A percentile compares a stretch with the other conserved stretches of the same genome.
These are phyloP conservation scores for Caenorhabditis doughertyi DNA, from an alignment of 2,888 invertebrate species.

Conservation along the genomic window DNA sequence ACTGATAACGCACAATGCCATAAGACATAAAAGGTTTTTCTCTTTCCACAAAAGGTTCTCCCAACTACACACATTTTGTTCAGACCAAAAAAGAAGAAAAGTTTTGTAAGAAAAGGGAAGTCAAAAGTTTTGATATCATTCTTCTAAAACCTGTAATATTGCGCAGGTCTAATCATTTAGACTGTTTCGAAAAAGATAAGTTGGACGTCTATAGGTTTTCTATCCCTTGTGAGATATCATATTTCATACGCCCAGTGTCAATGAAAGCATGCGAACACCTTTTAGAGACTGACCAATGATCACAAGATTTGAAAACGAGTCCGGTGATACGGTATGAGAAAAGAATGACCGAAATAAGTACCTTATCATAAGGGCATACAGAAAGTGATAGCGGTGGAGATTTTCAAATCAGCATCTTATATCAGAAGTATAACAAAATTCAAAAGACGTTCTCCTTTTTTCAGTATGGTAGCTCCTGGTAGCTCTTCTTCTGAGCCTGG, in stretches of 20 bases:
- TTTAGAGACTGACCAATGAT: slow-evolving; percentile 4
- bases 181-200: slow-evolving; percentile 4
- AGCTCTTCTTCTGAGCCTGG: neutral
- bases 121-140: slow-evolving; percentile 17
- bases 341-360: too few species aligned
- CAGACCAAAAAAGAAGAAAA: neutral
- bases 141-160: slow-evolving; percentile 16
- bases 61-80: slow-evolving; percentile 3
- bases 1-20: slow-evolving; percentile 14
- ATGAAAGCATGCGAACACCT: slow-evolving; percentile 6
- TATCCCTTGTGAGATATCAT: slow-evolving; percentile 4
- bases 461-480: neutral
- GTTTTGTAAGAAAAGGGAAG: slow-evolving; percentile 9
- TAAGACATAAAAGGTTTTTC: neutral
- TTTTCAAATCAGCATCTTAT: too few species aligned
- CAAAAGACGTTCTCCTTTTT: neutral
- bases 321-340: too few species aligned
- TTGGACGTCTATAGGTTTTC: neutral
- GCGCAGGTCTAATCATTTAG: slow-evolving; percentile 7
- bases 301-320: neutral
- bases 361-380: too few species aligned
- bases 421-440: too few species aligned
- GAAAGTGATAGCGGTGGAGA: too few species aligned
- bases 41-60: slow-evolving; percentile 1
- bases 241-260: slow-evolving; percentile 13